A percentile compares a stretch with the other conserved stretches of the same genome.
These are phyloP conservation scores for Agelas oroides DNA, from an alignment of 37 sponge, comb jelly and placozoan species.

Conservation along the genomic window DNA sequence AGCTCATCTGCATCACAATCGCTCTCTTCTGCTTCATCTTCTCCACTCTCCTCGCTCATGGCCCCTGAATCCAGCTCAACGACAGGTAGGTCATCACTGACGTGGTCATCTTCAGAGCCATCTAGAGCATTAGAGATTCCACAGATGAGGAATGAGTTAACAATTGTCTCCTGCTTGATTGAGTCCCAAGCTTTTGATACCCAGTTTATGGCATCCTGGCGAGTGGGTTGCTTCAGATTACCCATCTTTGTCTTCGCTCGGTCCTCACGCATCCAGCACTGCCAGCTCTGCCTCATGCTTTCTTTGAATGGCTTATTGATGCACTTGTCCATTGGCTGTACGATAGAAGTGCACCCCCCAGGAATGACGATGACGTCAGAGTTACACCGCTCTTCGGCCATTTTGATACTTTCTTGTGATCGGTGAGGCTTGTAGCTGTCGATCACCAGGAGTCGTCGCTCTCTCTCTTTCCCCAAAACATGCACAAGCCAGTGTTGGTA, in stretches of 20 bases:
- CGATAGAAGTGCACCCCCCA: constrained; percentile 42
- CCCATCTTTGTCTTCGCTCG: not conserved
- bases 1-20: not conserved
- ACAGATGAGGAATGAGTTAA: constrained; percentile 23
- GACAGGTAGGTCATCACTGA: not conserved
- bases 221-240: constrained; percentile 29
- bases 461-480: not conserved
- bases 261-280: constrained; percentile 4
- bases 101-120: constrained; percentile 4
- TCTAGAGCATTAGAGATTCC: constrained; percentile 27
- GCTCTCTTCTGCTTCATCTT: not conserved
- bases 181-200: constrained; percentile 29
- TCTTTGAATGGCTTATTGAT: constrained; percentile 30
- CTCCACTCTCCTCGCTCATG: too few species aligned
- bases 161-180: not conserved
- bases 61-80: not conserved
- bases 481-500: constrained; percentile 18
- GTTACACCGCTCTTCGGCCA: constrained; percentile 16
- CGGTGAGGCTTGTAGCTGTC: constrained; percentile 25
- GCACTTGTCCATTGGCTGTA: constrained; percentile 47
- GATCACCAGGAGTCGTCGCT: constrained; percentile 6
- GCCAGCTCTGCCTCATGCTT: constrained; percentile 7
- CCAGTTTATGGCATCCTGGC: constrained; percentile 31
- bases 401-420: constrained; percentile 5
- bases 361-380: constrained; percentile 37